Conservation (phyloP, 2,113 vertebrate species). For the Rhynchomys soricoides region DNA sequence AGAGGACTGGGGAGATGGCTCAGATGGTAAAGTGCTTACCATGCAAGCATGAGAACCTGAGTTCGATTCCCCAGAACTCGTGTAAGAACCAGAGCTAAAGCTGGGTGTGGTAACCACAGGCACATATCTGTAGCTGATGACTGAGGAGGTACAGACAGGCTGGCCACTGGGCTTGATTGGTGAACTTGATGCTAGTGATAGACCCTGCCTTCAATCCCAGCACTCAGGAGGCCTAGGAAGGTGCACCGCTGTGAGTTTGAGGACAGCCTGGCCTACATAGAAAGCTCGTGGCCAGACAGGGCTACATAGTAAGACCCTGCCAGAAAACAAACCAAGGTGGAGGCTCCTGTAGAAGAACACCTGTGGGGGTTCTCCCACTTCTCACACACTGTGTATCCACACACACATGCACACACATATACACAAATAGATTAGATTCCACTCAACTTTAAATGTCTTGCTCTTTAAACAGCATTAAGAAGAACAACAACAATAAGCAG, state of each 20-base stretch:
- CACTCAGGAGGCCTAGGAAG: background rate
- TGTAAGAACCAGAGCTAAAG: background rate
- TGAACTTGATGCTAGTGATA: background rate
- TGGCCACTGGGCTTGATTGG: background rate
- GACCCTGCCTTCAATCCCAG: background rate
- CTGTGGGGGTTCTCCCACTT: background rate
- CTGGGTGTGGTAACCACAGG: background rate
- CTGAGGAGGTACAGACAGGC: background rate
- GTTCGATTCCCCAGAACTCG: background rate
- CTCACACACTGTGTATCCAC: background rate
- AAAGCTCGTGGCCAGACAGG: background rate
- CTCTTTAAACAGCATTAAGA: background rate
- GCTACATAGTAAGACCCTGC: background rate
- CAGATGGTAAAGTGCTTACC: background rate
- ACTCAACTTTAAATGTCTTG: background rate
- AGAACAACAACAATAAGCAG: background rate
- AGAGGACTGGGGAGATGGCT: too few species aligned
- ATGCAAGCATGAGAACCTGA: background rate
- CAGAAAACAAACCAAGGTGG: background rate
- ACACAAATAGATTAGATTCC: background rate
- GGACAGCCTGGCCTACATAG: background rate
- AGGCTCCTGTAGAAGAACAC: background rate
- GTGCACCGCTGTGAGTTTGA: background rate
- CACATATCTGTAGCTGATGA: rapidly evolving
- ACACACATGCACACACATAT: background rate